Evolutionary conservation across 2,797 vertebrate genomes (phyloP), one percentile per base, ranked within the genome.

Genomic region (Neosilurus hyrtlii): DNA sequence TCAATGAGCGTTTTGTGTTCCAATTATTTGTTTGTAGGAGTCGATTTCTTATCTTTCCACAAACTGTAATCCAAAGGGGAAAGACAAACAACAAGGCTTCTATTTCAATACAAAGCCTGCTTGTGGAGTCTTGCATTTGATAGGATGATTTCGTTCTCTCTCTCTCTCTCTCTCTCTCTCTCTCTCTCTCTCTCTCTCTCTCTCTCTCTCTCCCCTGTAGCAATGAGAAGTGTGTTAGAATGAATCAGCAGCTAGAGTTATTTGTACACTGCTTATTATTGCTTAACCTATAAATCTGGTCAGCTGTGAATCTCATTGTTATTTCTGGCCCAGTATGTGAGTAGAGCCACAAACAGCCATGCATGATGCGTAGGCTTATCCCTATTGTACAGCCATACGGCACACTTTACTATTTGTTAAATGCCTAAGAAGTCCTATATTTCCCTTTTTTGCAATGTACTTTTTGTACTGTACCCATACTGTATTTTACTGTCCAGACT

Each of bases 1-100:
- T 85, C 59, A 83, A 87, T 85, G 86, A 81, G 87, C 78, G 84
- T 83, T 89, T 87, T 89, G 79, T 82, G 83, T 84, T 65, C 79
- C 83, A 79, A 82, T 82, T 80, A 72, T 86, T 86, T 89, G 82
- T 81, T 87, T 82, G 77, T 80, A 59, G 52, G 70, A 75, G 49
- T 81, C 65, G 6, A 43, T 65, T 72, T 61, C 67, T 79, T 65
- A 79, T 86, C 81, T 81, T 67, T 81, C 49, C 37, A 57, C 83
- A 56, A 71, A 81, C 72, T 63, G 59, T 77, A 71, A 65, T 70
- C 37, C 24, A 67, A 77, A 81, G 8, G 35, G 9, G 54, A 71
- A 22, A 54, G 65, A 80, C 79, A 71, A 77, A 71, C 65, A 75
- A 51, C 83, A 73, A 63, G 26, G 70, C 51, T 62, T 81, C n/a